Base-by-base conservation (phyloP, 1,140 invertebrate species). In the Sinonovacula constricta region DNA sequence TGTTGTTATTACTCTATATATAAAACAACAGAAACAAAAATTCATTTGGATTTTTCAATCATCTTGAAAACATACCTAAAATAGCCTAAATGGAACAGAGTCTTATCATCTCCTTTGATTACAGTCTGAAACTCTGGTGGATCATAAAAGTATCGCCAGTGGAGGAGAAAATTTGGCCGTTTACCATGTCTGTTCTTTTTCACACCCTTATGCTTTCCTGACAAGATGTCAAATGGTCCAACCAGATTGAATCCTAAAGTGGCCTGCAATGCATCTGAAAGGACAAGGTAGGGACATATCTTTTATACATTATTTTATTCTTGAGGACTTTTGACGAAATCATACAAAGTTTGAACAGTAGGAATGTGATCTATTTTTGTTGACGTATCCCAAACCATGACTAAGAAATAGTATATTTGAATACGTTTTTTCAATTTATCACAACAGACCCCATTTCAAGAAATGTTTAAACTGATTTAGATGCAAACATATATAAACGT, bases 131-230 rank as follows among this genome's bases (percentile, higher is more conserved):
- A 97, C 92, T 98, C 97, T 39, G 97, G 97, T 53, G 96, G 96
- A 93, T 99, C 97, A 92, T 96, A 97, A 90, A 94, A 98, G 91
- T 95, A 98, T 85, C 97, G 93, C 95, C 96, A 98, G 88, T 98
- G 96, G 39, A 94, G 63, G 1, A 88, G 79, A 89, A 80, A 97
- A 72, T 87, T 90, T 89, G 88, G 94, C 94, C 79, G 93, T 87
- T 33, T 93, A 89, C 83, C 94, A 86, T 36, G 92, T 89, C 63
- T 93, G 87, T 85, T 93, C 91, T 53, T 91, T 86, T 30, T 90
- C 1, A 86, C 67, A 15, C 76, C 87, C 80, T 92, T 93, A 75
- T 95, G 92, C 84, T 93, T 94, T 10, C 94, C 94, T 60, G 93
- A 91, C 28, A 98, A 88, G 33, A 97, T 93, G 92, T 98, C 96